Evolutionary conservation across 1,140 invertebrate species (phyloP).

Genomic region (Cherax destructor): DNA sequence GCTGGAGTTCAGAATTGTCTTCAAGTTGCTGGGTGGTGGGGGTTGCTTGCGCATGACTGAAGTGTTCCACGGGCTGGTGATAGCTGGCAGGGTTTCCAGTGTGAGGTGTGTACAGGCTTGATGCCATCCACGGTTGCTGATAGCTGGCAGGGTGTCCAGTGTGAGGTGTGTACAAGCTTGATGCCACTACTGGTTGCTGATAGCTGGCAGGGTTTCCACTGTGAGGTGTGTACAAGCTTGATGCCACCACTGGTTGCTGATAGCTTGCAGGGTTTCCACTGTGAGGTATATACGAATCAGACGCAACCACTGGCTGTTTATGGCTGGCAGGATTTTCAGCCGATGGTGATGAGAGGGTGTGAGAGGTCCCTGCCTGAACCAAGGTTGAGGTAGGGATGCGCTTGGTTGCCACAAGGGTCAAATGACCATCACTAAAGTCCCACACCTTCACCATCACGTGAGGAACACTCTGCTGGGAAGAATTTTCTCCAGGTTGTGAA

Average conservation of each 20-base stretch:
- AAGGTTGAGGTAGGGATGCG: conserved; percentile 8
- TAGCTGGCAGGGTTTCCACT: too few species aligned
- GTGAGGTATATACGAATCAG: too few species aligned
- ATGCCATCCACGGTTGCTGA: not conserved
- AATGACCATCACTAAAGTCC: conserved; percentile 2
- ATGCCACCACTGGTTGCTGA: too few species aligned
- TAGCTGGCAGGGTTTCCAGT: not conserved
- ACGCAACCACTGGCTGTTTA: too few species aligned
- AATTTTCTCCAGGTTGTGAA: too few species aligned
- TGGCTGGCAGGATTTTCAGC: too few species aligned
- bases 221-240: too few species aligned
- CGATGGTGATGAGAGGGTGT: not conserved
- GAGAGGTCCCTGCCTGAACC: not conserved
- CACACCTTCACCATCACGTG: conserved; percentile 33
- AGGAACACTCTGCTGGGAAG: not conserved
- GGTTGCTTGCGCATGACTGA: not conserved
- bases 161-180: too few species aligned
- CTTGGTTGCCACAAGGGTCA: not conserved
- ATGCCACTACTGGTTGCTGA: too few species aligned
- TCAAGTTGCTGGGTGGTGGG: not conserved
- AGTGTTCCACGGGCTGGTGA: not conserved
- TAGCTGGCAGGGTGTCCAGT: not conserved
- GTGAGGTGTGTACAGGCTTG: too few species aligned
- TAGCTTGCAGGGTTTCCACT: too few species aligned
- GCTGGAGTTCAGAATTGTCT: not conserved